A percentile compares a stretch with the other conserved stretches of the same genome.
Conservation (phyloP, 1,140 invertebrate species). For the Cataglyphis hispanica region DNA sequence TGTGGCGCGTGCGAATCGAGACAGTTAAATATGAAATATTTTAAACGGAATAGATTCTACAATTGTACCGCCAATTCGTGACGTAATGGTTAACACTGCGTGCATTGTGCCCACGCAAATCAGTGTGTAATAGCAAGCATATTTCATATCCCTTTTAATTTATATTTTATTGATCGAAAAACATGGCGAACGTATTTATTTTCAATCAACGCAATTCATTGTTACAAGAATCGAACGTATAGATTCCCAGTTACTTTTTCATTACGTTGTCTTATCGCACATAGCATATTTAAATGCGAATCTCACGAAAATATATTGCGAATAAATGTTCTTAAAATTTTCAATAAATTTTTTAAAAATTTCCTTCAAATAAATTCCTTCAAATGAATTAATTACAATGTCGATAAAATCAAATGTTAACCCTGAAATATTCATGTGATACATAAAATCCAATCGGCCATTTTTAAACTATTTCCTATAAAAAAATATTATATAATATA, state of each 20-base stretch:
- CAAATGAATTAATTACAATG: too few species aligned
- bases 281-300: background rate
- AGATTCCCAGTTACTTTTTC: background rate
- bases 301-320: background rate
- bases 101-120: background rate
- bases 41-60: background rate
- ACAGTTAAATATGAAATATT: conserved; percentile 3
- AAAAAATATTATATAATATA: background rate
- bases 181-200: background rate
- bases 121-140: background rate
- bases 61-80: background rate
- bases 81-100: background rate
- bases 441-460: background rate
- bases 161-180: conserved; percentile 8
- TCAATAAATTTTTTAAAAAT: too few species aligned
- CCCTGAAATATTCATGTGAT: too few species aligned
- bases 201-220: background rate
- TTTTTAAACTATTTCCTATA: background rate
- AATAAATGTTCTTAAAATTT: too few species aligned
- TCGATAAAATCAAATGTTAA: too few species aligned
- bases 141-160: background rate
- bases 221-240: background rate
- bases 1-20: background rate
- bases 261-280: background rate
- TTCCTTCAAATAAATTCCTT: too few species aligned